Conservation (phyloP, 1,140 invertebrate genomes). For the Lepidotrigona ventralis region DNA sequence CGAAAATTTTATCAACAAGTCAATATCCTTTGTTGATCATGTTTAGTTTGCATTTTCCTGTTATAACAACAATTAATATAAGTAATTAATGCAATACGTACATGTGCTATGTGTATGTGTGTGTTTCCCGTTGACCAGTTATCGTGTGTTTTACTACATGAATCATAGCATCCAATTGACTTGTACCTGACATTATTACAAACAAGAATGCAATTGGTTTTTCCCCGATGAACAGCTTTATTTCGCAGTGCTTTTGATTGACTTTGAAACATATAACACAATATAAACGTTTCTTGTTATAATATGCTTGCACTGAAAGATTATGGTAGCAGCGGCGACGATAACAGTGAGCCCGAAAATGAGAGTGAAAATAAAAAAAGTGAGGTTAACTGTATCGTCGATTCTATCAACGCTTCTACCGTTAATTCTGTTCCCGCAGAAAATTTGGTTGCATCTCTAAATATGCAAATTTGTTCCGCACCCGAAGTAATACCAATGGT, state of each 20-base stretch:
- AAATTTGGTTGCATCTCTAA: constrained; percentile 78
- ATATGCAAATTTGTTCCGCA: constrained; percentile 87
- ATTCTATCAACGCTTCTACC: neutral
- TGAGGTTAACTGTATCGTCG: constrained; percentile 28
- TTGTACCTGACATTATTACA: neutral
- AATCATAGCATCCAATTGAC: neutral
- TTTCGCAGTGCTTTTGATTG: neutral
- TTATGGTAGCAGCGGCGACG: constrained; percentile 85
- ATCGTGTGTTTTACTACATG: neutral
- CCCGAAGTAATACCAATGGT: constrained; percentile 89
- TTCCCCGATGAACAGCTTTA: neutral
- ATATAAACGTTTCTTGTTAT: neutral
- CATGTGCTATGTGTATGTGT: neutral
- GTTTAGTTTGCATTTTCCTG: neutral
- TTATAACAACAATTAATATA: neutral
- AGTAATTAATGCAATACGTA: neutral
- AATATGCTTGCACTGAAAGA: constrained; percentile 83
- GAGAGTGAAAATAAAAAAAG: constrained; percentile 45
- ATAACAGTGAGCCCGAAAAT: constrained; percentile 77
- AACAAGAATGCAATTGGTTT: neutral
- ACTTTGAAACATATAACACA: neutral
- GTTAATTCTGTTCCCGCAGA: constrained; percentile 15
- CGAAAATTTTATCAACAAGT: neutral
- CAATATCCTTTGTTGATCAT: neutral
- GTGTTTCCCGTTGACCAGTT: neutral